Conservation (phyloP, 2,888 invertebrate genomes). For the Drosophila kuntzei region DNA sequence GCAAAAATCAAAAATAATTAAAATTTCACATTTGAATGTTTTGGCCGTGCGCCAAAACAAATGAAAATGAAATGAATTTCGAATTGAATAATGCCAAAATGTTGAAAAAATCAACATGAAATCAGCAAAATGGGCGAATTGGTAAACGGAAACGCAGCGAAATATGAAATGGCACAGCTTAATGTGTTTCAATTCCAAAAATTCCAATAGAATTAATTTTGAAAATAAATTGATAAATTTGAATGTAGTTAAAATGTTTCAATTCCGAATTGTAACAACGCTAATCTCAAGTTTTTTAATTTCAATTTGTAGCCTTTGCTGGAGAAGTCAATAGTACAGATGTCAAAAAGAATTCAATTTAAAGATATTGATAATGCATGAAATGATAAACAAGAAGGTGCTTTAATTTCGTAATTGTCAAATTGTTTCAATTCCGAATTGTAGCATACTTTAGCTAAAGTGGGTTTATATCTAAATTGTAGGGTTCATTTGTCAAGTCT, state of each 20-base stretch:
- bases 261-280: not conserved
- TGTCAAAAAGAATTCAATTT: not conserved
- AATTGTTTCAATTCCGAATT: not conserved
- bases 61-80: slow-evolving; percentile 38
- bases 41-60: slow-evolving; percentile 65
- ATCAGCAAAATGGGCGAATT: slow-evolving; percentile 15
- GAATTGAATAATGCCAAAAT: slow-evolving; percentile 50
- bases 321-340: not conserved
- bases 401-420: not conserved
- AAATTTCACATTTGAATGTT: slow-evolving; percentile 81
- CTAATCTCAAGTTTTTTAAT: not conserved
- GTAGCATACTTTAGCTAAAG: not conserved
- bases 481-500: not conserved
- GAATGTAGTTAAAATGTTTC: not conserved
- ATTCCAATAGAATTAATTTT: not conserved
- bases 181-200: slow-evolving; percentile 5
- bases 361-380: not conserved
- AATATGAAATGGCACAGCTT: slow-evolving; percentile 6
- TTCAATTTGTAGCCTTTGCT: not conserved
- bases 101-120: slow-evolving; percentile 8
- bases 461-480: not conserved
- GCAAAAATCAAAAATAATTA: slow-evolving; percentile 83
- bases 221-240: not conserved
- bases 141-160: slow-evolving; percentile 12
- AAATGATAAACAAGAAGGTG: not conserved